Evolutionary conservation across 2,888 invertebrate genomes (phyloP), one percentile per base, ranked within the genome.

Genomic region (Acanthosepion esculentum): DNA sequence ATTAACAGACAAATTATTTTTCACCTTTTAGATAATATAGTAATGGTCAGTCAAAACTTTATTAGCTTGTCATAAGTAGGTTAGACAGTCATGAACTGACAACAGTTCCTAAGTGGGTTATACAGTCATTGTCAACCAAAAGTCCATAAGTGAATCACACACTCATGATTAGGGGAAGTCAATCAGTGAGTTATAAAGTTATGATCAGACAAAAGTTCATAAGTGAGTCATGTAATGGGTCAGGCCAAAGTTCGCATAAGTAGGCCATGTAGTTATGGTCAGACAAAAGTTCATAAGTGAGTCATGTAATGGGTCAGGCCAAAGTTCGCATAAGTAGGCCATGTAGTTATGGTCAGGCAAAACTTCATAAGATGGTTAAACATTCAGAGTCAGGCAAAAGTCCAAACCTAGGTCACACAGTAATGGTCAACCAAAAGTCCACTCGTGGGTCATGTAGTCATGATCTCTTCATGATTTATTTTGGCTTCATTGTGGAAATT

Each of bases 1-100:
- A 78, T 78, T 78, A 78, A 78, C 78, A 78, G 78, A 78, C n/a
- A 33, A 78, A 78, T 78, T 78, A 78, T 78, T 78, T 78, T 78
- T 78, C 78, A 78, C 33, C 78, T 78, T 78, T 78, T 12, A 78
- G 23, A n/a, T 78, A n/a, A 78, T 15, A n/a, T 33, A 15, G 78
- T n/a, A 4, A 78, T 78, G 78, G 78, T n/a, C 78, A 78, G 78
- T 18, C 41, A 41, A 41, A 41, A 41, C 41, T 41, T 41, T 41
- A 41, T 41, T 41, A 41, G 41, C 41, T 3, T 41, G 41, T 41
- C 41, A 41, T 1, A 41, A 41, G 41, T 41, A 41, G 41, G 41
- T 41, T 41, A 41, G 3, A 41, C 41, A 41, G 41, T 41, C 41
- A 41, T 41, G 41, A 41, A 41, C 41, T 41, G 41, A 41, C 41